These are phyloP conservation scores for Dermochelys coriacea DNA, from an alignment of 2,797 vertebrate genomes.

Conservation along the genomic window DNA sequence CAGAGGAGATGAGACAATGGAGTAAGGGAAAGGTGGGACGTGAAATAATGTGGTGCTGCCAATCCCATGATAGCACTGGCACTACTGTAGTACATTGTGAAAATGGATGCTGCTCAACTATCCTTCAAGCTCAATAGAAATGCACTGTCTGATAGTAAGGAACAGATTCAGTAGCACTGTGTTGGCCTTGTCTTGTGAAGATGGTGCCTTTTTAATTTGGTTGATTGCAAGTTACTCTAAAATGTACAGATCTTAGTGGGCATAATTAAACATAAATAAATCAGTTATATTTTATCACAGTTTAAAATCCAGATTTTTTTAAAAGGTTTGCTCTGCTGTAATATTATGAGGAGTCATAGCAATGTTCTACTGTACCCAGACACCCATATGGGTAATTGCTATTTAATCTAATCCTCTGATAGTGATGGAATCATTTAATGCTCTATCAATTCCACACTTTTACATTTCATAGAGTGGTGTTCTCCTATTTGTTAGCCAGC, in stretches of 20 bases:
- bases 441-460: constrained; percentile 19
- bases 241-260: neutral
- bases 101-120: neutral
- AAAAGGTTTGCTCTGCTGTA: neutral
- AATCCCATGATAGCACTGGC: neutral
- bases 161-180: neutral
- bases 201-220: neutral
- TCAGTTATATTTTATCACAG: constrained; percentile 1
- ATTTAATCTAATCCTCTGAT: constrained; percentile 28
- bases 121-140: neutral
- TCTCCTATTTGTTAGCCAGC: constrained; percentile 41
- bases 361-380: neutral
- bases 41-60: neutral
- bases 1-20: neutral
- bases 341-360: constrained; percentile 3
- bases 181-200: neutral
- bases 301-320: constrained; percentile 26
- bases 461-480: constrained; percentile 30
- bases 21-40: neutral
- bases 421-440: constrained; percentile 30
- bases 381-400: neutral
- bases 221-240: neutral
- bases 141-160: neutral
- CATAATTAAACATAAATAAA: constrained; percentile 45
- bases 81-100: neutral